Conservation (phyloP, 1,140 invertebrate genomes). For the Danaus melanippus region DNA sequence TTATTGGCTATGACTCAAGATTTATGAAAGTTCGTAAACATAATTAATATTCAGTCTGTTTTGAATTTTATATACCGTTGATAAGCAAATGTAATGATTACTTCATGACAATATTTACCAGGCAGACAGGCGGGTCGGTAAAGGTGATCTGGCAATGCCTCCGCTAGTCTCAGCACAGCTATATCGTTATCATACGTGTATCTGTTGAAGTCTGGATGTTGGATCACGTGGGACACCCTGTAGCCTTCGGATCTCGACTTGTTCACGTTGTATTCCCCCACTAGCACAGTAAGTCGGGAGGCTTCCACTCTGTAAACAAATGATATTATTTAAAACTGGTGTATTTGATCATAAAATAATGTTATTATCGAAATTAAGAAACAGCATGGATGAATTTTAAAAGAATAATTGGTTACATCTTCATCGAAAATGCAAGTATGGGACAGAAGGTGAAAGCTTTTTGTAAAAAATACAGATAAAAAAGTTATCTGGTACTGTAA, state of each 20-base stretch:
- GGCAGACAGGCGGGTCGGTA: conserved; percentile 83
- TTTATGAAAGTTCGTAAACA: conserved; percentile 2
- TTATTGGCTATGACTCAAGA: not conserved
- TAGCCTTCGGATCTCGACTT: conserved; percentile 37
- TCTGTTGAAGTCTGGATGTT: conserved; percentile 80
- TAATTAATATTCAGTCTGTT: not conserved
- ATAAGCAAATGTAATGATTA: conserved; percentile 27
- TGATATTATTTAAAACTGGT: not conserved
- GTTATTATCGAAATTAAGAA: no score
- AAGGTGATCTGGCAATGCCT: conserved; percentile 73
- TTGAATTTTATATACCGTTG: conserved; percentile 3
- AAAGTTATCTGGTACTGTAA: no score
- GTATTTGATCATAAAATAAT: no score
- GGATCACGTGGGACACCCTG: conserved; percentile 46
- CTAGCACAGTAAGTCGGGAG: conserved; percentile 45
- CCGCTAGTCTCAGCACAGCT: conserved; percentile 80
- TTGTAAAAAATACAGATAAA: no score
- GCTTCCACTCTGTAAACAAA: conserved; percentile 46
- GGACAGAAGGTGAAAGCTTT: no score
- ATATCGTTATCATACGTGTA: conserved; percentile 86
- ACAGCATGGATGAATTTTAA: no score
- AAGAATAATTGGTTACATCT: no score
- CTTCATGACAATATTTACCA: conserved; percentile 33
- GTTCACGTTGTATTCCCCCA: conserved; percentile 58
- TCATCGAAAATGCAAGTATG: no score